Evolutionary conservation across 2,113 vertebrate genomes (phyloP), one percentile per base, ranked within the genome.

Genomic region (Esox niger): DNA sequence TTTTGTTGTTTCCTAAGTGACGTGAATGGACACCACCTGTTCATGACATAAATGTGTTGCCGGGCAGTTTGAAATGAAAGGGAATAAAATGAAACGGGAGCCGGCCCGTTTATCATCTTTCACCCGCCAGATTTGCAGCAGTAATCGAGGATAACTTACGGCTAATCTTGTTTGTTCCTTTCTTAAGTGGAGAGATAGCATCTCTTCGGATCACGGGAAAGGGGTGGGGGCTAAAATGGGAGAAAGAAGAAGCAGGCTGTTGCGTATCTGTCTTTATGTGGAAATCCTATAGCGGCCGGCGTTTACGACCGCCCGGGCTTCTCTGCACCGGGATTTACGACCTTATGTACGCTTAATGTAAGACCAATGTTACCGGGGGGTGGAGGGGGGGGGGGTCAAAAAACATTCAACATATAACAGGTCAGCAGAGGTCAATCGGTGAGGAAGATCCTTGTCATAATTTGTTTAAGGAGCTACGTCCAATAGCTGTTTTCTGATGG

Each of bases 381-480:
- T 58, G 74, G 58, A 23, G 13, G 15, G 38, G 35, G 60, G 62
- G 30, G 74, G 67, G 58, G 64, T 66, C 75, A 80, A 88, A 90
- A 91, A 91, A 91, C 90, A 88, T 84, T 70, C 69, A 47, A 73
- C 71, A 82, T 80, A 84, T 72, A 77, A 79, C 78, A 83, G 88
- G 82, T 90, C 83, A 85, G 56, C 73, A 80, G 73, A 84, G 88
- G 87, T 91, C 84, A 77, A 85, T 65, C 56, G 6, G 68, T 7
- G 29, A 78, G 81, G 88, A 87, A 89, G 79, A 90, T 88, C 84
- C 86, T 90, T 90, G 86, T 94, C 91, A 91, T 95, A 93, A 91
- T 93, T 94, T 94, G 87, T 94, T 93, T 92, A 72, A 93, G 88
- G 86, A 89, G 79, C 81, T 78, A 73, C 90, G 85, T 90, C 86